Percentiles rank a stretch among this genome's conserved stretches.
These are phyloP conservation scores for Myiozetetes cayanensis DNA, from an alignment of 2,113 vertebrate species.

Conservation along the genomic window DNA sequence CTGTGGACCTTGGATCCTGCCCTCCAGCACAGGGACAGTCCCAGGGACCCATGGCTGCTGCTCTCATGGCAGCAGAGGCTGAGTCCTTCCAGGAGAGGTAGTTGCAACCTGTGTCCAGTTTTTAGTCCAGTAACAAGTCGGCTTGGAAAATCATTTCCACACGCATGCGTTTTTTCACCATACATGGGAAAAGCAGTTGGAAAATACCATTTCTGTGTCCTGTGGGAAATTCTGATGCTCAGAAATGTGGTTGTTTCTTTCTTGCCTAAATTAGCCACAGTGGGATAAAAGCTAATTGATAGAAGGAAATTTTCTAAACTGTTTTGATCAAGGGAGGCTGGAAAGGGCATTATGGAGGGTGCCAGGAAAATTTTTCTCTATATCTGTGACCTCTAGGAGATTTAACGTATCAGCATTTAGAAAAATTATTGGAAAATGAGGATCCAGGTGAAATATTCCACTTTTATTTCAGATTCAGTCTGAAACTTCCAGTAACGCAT, in stretches of 20 bases:
- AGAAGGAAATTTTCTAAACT: not conserved
- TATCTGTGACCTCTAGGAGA: not conserved
- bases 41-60: not conserved
- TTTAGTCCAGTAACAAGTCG: not conserved
- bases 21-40: not conserved
- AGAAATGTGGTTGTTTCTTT: not conserved
- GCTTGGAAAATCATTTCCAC: not conserved
- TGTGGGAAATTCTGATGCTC: fast-evolving
- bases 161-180: not conserved
- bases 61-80: not conserved
- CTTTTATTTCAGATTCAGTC: not conserved
- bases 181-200: not conserved
- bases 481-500: not conserved
- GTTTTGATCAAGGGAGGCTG: not conserved
- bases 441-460: not conserved
- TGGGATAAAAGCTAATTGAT: fast-evolving
- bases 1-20: fast-evolving
- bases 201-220: not conserved
- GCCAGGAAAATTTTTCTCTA: not conserved
- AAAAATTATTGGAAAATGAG: not conserved
- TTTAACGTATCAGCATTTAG: not conserved
- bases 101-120: not conserved
- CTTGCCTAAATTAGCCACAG: not conserved
- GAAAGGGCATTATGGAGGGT: not conserved
- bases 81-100: not conserved